Base-by-base conservation (phyloP, 1,140 invertebrate species). In the Holcopasites calliopsidis region DNA sequence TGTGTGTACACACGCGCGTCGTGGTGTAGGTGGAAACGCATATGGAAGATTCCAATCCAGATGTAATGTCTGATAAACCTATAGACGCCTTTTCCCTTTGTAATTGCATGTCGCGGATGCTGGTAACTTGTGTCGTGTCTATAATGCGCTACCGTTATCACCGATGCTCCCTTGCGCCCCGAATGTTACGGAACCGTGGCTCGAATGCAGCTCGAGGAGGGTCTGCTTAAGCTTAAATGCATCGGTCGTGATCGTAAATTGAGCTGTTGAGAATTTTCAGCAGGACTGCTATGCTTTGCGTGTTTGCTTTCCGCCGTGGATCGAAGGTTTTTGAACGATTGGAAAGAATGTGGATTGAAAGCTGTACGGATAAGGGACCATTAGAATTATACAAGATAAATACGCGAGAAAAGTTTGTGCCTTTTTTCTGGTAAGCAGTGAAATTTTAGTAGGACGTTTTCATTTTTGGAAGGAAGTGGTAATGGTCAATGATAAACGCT, bases 81-180 rank as follows among this genome's bases (percentile, higher is more conserved):
- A 76, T 72, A 68, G 75, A 73, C 47, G 71, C 58, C 44, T 77
- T 49, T 77, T 69, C 62, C 72, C 74, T 84, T 84, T 84, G 82
- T 84, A 55, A 64, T 72, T 72, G 35, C 33, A 5, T 75, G 79
- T 79, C 79, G 55, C 35, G 44, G 35, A n/a, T 55, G 44, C 35
- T n/a, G 40, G 55, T 40, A 66, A 26, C 31, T 60, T 55, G 62
- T 54, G 26, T 40, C 64, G 35, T 10, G 21, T 47, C 26, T 60
- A 57, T 54, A 44, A 58, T 52, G n/a, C 50, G 47, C 44, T 42
- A 31, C 16, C 66, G 28, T 69, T 70, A 21, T 10, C 13, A 1
- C 5, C 26, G 13, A 57, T 44, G 38, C 42, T 58, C 49, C 33
- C 33, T 76, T 38, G 68, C 23, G 13, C 42, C n/a, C 13, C 6